Conservation (phyloP, 2,888 invertebrate genomes). For the Dynastes hyllus region DNA sequence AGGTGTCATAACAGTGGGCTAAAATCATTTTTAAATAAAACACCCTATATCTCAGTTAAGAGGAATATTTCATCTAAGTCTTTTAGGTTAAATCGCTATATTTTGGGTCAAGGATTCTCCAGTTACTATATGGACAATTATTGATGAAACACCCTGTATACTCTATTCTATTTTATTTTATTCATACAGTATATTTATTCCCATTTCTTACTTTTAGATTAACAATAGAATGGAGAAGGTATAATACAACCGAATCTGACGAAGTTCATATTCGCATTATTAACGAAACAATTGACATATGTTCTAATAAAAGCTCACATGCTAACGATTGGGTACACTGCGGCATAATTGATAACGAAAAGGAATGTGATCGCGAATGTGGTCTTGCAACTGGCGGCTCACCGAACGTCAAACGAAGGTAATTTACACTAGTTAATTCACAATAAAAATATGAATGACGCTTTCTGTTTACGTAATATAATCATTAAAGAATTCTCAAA, state of each 20-base stretch:
- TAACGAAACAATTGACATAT: constrained; percentile 64
- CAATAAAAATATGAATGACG: not conserved
- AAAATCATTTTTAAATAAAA: too few species aligned
- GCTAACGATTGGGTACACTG: constrained; percentile 68
- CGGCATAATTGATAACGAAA: constrained; percentile 72
- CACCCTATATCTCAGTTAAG: too few species aligned
- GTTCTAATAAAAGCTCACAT: constrained; percentile 60
- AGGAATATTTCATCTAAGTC: too few species aligned
- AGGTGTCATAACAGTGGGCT: too few species aligned
- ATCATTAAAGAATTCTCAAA: not conserved
- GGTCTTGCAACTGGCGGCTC: constrained; percentile 74
- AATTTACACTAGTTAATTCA: not conserved
- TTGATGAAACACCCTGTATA: too few species aligned
- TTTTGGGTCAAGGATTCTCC: too few species aligned
- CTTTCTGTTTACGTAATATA: not conserved
- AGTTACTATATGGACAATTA: too few species aligned
- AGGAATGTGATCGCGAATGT: constrained; percentile 73
- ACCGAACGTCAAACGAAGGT: constrained; percentile 60
- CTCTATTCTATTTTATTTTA: too few species aligned
- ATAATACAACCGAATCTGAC: constrained; percentile 60
- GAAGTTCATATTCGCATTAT: constrained; percentile 66
- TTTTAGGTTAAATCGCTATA: too few species aligned
- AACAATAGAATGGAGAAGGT: constrained; percentile 69
- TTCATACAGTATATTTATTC: too few species aligned
- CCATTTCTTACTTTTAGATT: constrained; percentile 63